Evolutionary conservation across 1,140 invertebrate genomes (phyloP), one percentile per base, ranked within the genome.

Genomic region (Papilio aristodemus): DNA sequence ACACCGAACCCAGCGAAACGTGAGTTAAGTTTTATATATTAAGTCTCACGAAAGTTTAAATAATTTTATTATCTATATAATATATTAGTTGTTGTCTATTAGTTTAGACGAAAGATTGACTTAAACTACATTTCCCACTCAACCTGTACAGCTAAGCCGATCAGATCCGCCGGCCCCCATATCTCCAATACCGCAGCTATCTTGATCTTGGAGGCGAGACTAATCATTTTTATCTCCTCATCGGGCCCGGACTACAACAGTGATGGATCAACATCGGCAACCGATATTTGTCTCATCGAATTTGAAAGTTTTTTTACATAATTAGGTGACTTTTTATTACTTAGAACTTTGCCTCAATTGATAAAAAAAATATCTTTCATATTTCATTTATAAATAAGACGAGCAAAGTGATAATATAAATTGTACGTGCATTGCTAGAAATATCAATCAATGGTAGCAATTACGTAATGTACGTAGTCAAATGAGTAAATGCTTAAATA

Each of bases 261-360:
- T 81, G 78, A 84, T 82, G 57, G 78, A 84, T 84, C 75, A 80
- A 71, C 71, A 76, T 67, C 64, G 68, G 57, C 59, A 58, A 58
- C 62, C 43, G 37, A 67, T 68, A 69, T 71, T 64, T 70, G 64
- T 76, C 58, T 69, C 60, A 57, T 63, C 32, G 68, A 63, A 39
- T 72, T 63, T 36, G 39, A 57, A 27, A 37, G 11, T 32, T 66
- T 66, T 66, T 50, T 58, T 70, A 39, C 46, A 70, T 76, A 78
- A 78, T 76, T 76, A 71, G 68, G 68, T 54, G 58, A 63, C 37
- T 38, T 37, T 50, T 50, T 22, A 22, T 22, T 6, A 50, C 2
- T 22, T 2, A 32, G 46, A 50, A 50, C 46, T 17, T 50, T 50
- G 19, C n/a, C n/a, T n/a, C n/a, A n/a, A n/a, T n/a, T n/a, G n/a